Percentiles rank a stretch among this genome's conserved stretches.
Conservation (phyloP, 2,797 vertebrate genomes). For the Anisognathus igniventris region DNA sequence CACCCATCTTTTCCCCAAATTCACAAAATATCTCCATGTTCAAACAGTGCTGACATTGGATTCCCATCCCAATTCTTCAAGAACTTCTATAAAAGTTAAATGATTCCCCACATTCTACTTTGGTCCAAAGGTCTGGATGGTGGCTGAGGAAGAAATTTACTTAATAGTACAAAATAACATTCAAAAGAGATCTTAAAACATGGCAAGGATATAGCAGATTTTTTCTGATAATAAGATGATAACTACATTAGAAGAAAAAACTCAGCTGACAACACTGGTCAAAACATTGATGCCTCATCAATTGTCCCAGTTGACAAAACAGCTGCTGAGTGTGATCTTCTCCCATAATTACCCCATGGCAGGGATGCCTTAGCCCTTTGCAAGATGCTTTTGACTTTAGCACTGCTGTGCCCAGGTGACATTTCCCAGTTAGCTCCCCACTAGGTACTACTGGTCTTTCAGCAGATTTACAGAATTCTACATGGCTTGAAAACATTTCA, state of each 20-base stretch:
- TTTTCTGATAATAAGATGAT: neutral
- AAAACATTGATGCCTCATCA: neutral
- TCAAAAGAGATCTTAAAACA: neutral
- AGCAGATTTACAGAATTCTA: neutral
- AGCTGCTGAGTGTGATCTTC: neutral
- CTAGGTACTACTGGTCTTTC: neutral
- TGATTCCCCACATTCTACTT: neutral
- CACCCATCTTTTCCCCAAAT: neutral
- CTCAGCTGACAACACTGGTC: neutral
- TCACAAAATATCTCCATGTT: neutral
- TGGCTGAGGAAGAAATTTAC: neutral
- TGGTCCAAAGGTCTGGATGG: neutral
- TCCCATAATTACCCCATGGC: fast-evolving
- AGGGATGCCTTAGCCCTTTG: neutral
- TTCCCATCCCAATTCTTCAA: neutral
- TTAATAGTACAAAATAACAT: neutral
- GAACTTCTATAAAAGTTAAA: neutral
- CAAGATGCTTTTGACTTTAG: neutral
- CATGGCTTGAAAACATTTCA: neutral
- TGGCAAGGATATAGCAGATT: neutral
- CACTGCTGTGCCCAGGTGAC: neutral
- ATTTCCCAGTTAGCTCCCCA: neutral
- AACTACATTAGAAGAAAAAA: neutral
- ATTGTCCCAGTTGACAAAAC: neutral
- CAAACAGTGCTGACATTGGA: neutral